Evolutionary conservation across 2,113 vertebrate genomes (phyloP).

Genomic region (Lophius piscatorius): DNA sequence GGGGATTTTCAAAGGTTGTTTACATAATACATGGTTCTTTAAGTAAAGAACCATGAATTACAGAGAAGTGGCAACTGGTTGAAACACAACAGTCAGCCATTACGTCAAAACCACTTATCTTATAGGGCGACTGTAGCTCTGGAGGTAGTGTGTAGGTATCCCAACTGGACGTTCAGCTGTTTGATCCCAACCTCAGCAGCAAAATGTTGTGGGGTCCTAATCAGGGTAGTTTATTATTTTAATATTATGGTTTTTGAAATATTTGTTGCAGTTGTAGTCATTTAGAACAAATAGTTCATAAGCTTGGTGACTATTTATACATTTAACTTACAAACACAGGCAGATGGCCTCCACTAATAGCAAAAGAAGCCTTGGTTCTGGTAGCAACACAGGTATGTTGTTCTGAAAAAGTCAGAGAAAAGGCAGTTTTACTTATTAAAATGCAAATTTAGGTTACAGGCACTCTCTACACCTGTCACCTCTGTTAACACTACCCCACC

Average conservation of each 20-base stretch:
- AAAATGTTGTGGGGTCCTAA: too few species aligned
- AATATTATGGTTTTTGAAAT: background rate
- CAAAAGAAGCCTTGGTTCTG: background rate
- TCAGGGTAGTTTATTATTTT: too few species aligned
- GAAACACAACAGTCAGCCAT: too few species aligned
- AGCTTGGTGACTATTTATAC: background rate
- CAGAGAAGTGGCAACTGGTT: too few species aligned
- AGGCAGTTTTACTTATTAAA: conserved; percentile 19
- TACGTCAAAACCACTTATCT: too few species aligned
- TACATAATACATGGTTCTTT: too few species aligned
- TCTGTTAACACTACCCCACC: conserved; percentile 29
- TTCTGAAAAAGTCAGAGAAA: background rate
- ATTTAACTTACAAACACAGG: background rate
- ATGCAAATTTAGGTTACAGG: conserved; percentile 2
- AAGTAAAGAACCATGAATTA: too few species aligned
- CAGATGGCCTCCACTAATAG: background rate
- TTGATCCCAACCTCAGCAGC: too few species aligned
- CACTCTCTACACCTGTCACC: conserved; percentile 41
- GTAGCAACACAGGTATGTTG: background rate
- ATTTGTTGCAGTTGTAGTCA: background rate
- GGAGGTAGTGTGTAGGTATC: too few species aligned
- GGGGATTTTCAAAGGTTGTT: too few species aligned
- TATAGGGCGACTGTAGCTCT: too few species aligned
- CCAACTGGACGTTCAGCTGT: too few species aligned
- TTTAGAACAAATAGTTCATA: background rate